phyloP scores from a whole-genome alignment of 2,888 invertebrate species.

The Limenitis camilla region DNA sequence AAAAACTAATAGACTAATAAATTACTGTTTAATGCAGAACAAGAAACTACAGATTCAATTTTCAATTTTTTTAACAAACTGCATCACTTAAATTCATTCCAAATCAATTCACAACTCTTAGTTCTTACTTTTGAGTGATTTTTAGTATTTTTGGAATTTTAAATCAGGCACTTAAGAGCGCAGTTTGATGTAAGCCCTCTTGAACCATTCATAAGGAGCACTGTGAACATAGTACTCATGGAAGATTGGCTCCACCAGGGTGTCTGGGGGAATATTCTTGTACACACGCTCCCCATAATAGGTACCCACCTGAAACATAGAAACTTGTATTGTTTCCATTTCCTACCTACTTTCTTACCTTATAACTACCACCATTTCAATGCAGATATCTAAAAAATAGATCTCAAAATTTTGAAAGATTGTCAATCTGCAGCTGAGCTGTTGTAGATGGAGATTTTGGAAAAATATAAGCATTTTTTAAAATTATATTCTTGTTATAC shows the following conservation, averaged over 20 bases:
- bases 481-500: too few species aligned
- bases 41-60: constrained; percentile 10
- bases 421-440: too few species aligned
- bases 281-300: constrained; percentile 89
- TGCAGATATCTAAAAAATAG: too few species aligned
- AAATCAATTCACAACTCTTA: too few species aligned
- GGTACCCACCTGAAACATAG: constrained; percentile 81
- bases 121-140: not conserved
- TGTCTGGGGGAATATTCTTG: constrained; percentile 78
- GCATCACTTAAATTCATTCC: too few species aligned
- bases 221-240: constrained; percentile 84
- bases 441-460: too few species aligned
- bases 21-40: constrained; percentile 9
- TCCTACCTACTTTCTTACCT: too few species aligned
- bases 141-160: constrained; percentile 3
- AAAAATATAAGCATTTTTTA: too few species aligned
- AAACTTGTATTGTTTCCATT: too few species aligned
- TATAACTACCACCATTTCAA: too few species aligned
- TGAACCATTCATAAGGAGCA: constrained; percentile 62
- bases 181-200: constrained; percentile 70
- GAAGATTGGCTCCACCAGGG: constrained; percentile 76
- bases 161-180: constrained; percentile 58
- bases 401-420: too few species aligned
- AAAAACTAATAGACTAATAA: constrained; percentile 1
- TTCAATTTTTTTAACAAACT: constrained; percentile 4